These are phyloP conservation scores for Mesocentrotus franciscanus DNA, from an alignment of 53 echinoderm and acorn worm genomes.

Conservation along the genomic window DNA sequence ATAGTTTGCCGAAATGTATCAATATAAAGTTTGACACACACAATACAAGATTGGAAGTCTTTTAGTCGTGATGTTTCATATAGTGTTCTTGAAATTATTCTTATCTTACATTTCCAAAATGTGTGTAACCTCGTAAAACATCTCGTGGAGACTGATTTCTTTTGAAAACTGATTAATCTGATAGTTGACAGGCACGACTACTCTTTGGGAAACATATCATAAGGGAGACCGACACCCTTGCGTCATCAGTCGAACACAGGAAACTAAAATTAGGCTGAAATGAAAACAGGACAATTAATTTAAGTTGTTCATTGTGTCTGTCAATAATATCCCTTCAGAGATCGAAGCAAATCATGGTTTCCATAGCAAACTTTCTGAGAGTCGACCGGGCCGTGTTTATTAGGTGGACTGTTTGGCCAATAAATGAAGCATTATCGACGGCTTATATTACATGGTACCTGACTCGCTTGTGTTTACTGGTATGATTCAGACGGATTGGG, in stretches of 20 bases:
- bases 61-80: background rate
- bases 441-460: conserved; percentile 34
- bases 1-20: background rate
- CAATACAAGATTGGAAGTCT: background rate
- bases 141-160: conserved; percentile 6
- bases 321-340: conserved; percentile 14
- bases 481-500: conserved; percentile 13
- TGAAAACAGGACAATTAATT: conserved; percentile 50
- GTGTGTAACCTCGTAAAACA: background rate
- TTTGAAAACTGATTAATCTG: conserved; percentile 14
- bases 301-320: conserved; percentile 31
- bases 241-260: conserved; percentile 1
- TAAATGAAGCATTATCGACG: conserved; percentile 38
- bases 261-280: conserved; percentile 29
- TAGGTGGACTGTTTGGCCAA: conserved; percentile 24
- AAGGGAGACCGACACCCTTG: background rate
- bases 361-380: conserved; percentile 8
- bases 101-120: background rate
- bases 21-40: background rate
- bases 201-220: background rate
- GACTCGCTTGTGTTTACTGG: background rate
- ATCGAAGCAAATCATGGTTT: conserved; percentile 13
- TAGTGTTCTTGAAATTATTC: background rate
- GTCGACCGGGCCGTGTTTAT: conserved; percentile 29
- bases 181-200: conserved; percentile 12